Evolutionary conservation across 2,888 invertebrate species (phyloP), one percentile per base, ranked within the genome.

Genomic region (Volucella inanis): DNA sequence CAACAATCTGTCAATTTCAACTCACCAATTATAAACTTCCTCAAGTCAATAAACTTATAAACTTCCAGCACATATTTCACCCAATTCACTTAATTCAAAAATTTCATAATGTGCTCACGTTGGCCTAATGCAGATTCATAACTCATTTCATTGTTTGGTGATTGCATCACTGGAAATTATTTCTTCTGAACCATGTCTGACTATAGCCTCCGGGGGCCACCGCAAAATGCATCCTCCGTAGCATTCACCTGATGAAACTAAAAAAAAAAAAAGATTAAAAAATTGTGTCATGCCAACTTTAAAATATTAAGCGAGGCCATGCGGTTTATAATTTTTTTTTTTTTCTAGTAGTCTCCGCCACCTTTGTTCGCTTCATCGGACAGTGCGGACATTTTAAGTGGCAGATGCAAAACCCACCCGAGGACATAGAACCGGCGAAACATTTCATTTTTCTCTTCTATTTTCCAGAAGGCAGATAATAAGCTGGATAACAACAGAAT

Each of bases 371-470:
- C 61, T 54, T 61, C 70, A 75, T 80, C 81, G 75, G 84, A 43
- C 85, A 81, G 76, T 85, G 77, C 81, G 81, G 85, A 81, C 81
- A 81, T 81, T 85, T 85, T 68, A 67, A 85, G 68, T 81, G 77
- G 71, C 85, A 85, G 76, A 85, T 85, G 85, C 81, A 85, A 76
- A 79, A 72, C 64, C 71, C 31, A 31, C 71, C 65, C 18, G 68
- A 74, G 47, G 67, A 79, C 71, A 50, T 47, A 64, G 22, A 62
- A 74, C 22, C 50, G 31, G 54, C 43, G 15, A 75, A 50, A 62
- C 11, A 55, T 49, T 15, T 49, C 9, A 71, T 45, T 45, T 3
- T 38, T 57, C 18, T 15, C 12, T 54, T 54, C 57, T 38, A 18
- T 15, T 41, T 67, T 79, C 47, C 41, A 22, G 45, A 62, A 76